Base-by-base conservation (phyloP, 2,888 invertebrate species). In the Drosophila eohydei region DNA sequence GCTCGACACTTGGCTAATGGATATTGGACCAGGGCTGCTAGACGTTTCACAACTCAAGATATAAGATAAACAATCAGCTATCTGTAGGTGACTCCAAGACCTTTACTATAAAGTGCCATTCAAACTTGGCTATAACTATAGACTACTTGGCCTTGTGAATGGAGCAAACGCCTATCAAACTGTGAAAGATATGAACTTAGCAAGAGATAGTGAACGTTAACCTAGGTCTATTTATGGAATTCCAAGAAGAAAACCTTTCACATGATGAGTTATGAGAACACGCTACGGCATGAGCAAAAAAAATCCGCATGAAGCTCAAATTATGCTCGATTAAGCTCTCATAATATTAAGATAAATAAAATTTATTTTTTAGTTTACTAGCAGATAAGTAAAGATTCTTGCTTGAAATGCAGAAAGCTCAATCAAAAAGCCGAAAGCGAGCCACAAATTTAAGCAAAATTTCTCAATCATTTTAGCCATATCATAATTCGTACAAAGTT, bases 401-500 rank as follows among this genome's bases (percentile, higher is more conserved):
- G 26, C 44, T 5, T 44, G 9, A 28, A 30, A n/a, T n/a, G 8
- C 1, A 14, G 8, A 2, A 12, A 14, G 14, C 14, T 5, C 26
- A 48, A 48, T 48, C 30, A 16, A 32, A 50, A 11, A 32, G 6
- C 5, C 32, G 16, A 50, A 28, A 9, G n/a, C 28, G 46, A n/a
- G 4, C 14, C 28, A n/a, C 1, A 9, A n/a, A n/a, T n/a, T 9
- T 2, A 50, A 50, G 32, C 16, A 12, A 50, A 16, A 50, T 12
- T 12, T 11, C 11, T 16, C 30, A 48, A 32, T 6, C 48, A 48
- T 28, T 28, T 28, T 9, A n/a, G 46, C n/a, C 46, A 30, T 9
- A 11, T 30, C n/a, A 48, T 50, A 50, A 50, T 50, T 50, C 16
- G 16, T 32, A 12, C 16, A 32, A 50, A 34, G 32, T 34, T 50